These are phyloP conservation scores for Mythimna albipuncta DNA, from an alignment of 2,888 invertebrate genomes.

Conservation along the genomic window DNA sequence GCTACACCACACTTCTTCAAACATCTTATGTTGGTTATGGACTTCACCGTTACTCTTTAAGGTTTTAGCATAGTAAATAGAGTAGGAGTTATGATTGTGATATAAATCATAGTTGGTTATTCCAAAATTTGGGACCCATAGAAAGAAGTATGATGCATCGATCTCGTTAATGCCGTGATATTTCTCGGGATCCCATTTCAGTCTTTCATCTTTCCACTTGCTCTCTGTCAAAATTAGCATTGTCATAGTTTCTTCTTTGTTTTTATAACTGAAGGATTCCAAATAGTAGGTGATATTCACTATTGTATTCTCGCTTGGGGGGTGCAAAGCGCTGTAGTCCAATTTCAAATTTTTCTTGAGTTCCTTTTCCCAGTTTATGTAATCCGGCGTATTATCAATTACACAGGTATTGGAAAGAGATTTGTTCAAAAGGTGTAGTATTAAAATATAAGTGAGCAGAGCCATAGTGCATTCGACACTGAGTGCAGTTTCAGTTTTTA, in stretches of 20 bases:
- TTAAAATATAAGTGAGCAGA: conserved; percentile 27
- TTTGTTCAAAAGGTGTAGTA: conserved; percentile 14
- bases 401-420: conserved; percentile 18
- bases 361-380: conserved; percentile 58
- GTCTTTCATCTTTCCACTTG: conserved; percentile 64
- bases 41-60: conserved; percentile 61
- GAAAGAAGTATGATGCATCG: not conserved
- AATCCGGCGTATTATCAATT: conserved; percentile 26
- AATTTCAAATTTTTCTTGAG: conserved; percentile 43
- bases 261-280: conserved; percentile 67
- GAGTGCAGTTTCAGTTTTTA: conserved; percentile 9
- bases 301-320: conserved; percentile 29
- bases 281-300: conserved; percentile 61
- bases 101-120: conserved; percentile 54
- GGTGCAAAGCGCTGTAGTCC: not conserved
- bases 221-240: conserved; percentile 57
- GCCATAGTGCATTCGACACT: conserved; percentile 45
- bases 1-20: conserved; percentile 54
- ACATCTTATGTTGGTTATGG: conserved; percentile 36
- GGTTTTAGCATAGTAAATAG: conserved; percentile 36
- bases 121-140: conserved; percentile 62
- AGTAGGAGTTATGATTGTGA: rapidly evolving
- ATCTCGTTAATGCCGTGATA: conserved; percentile 60
- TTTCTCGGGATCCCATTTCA: conserved; percentile 68
- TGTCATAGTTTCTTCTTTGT: conserved; percentile 63